Percentiles rank a stretch among this genome's conserved stretches.
Conservation (phyloP, 2,888 invertebrate genomes). For the Drosophila koepferae region DNA sequence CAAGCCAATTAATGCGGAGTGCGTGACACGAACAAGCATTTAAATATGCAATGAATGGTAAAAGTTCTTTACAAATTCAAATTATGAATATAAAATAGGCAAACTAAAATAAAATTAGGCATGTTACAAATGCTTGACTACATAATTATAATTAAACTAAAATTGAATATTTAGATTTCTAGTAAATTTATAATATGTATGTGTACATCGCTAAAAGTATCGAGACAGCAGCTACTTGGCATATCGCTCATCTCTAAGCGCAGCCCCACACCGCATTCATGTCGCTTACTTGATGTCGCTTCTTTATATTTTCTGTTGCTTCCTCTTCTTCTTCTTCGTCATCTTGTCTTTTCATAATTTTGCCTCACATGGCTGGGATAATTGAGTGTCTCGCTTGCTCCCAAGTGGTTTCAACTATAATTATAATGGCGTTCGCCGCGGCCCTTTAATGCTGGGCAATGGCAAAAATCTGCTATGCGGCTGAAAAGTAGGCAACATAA, state of each 20-base stretch:
- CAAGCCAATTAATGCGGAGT: conserved; percentile 8
- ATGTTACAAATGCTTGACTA: too few relatives aligned
- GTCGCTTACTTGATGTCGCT: neutral
- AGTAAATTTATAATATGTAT: neutral
- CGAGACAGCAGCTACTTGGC: neutral
- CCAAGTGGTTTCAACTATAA: conserved; percentile 67
- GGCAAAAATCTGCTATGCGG: conserved; percentile 10
- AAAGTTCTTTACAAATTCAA: neutral
- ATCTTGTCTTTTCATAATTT: conserved; percentile 43
- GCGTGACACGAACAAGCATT: conserved; percentile 5
- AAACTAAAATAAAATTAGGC: too few relatives aligned
- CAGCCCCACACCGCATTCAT: neutral
- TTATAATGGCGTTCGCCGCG: conserved; percentile 51
- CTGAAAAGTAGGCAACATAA: conserved; percentile 46
- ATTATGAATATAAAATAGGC: neutral
- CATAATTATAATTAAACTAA: too few relatives aligned
- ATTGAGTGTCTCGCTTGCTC: conserved; percentile 35
- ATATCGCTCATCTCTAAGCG: neutral
- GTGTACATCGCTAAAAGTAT: neutral
- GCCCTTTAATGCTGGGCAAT: conserved; percentile 33
- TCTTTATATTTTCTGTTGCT: neutral
- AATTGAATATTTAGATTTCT: too few relatives aligned
- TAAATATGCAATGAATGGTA: neutral
- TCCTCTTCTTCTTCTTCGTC: neutral
- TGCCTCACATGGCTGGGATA: conserved; percentile 31